A percentile compares a stretch with the other conserved stretches of the same genome.
Evolutionary conservation across 2,888 invertebrate genomes (phyloP).

Genomic region (Microctonus brassicae): DNA sequence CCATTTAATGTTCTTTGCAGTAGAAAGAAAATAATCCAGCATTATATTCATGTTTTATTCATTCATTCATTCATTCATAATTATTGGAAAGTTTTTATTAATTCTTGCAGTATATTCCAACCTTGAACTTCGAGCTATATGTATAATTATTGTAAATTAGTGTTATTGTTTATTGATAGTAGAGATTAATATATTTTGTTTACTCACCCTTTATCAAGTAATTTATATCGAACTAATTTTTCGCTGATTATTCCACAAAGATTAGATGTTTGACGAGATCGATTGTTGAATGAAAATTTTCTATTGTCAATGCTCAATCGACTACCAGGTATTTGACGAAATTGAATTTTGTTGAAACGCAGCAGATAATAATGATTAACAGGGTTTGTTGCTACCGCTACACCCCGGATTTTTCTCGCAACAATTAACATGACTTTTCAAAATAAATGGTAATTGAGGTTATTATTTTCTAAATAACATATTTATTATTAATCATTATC

Average conservation of each 20-base stretch:
- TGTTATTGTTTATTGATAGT: no score
- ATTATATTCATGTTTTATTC: no score
- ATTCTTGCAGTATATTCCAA: no score
- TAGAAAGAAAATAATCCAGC: no score
- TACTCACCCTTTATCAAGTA: slow-evolving; percentile 57
- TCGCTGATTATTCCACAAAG: slow-evolving; percentile 53
- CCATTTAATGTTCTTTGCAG: no score
- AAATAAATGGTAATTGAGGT: background rate
- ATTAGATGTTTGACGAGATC: slow-evolving; percentile 41
- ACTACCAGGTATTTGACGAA: background rate
- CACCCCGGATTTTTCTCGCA: slow-evolving; percentile 16
- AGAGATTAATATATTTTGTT: no score
- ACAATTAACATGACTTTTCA: slow-evolving; percentile 9
- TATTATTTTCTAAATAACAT: no score
- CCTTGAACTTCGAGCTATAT: no score
- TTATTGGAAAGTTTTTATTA: no score
- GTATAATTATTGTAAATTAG: no score
- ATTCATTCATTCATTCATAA: no score
- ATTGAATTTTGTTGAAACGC: slow-evolving; percentile 3
- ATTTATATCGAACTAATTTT: slow-evolving; percentile 59
- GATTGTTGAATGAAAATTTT: slow-evolving; percentile 6
- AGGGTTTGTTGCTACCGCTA: slow-evolving; percentile 9
- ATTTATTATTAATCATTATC: no score
- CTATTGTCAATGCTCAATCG: background rate
- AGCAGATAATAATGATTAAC: background rate